Conservation (phyloP, 2,888 invertebrate species). For the Oeneis ivallda region DNA sequence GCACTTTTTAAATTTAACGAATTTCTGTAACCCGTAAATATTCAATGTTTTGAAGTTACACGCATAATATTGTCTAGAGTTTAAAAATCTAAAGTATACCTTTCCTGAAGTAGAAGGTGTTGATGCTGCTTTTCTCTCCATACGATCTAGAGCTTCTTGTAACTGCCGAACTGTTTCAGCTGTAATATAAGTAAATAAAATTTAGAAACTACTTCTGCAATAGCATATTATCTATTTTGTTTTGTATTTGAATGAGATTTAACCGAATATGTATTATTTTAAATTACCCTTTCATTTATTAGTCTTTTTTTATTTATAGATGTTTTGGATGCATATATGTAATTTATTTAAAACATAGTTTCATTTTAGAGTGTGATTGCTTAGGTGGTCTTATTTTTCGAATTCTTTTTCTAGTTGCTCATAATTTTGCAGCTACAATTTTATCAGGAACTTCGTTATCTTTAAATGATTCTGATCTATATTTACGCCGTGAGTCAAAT, state of each 20-base stretch:
- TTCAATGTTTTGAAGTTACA: too few relatives aligned
- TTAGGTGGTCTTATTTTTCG: too few relatives aligned
- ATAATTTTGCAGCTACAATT: not conserved
- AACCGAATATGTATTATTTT: too few relatives aligned
- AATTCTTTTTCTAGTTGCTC: too few relatives aligned
- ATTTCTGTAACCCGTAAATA: too few relatives aligned
- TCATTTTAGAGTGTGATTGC: too few relatives aligned
- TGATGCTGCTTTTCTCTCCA: constrained; percentile 52
- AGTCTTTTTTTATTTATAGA: too few relatives aligned
- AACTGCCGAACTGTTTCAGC: constrained; percentile 64
- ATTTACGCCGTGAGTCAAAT: not conserved
- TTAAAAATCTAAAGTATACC: constrained; percentile 42
- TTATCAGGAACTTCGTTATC: not conserved
- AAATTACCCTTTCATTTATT: too few relatives aligned
- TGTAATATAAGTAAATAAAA: constrained; percentile 35
- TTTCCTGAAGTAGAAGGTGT: constrained; percentile 46
- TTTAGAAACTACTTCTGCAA: not conserved
- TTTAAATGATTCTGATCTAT: too few relatives aligned
- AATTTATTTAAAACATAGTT: too few relatives aligned
- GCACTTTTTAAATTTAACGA: too few relatives aligned
- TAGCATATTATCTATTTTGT: not conserved
- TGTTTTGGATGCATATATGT: too few relatives aligned
- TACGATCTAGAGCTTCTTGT: constrained; percentile 60
- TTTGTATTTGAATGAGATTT: not conserved
- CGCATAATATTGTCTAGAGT: not conserved